Conservation (phyloP, 2,113 vertebrate genomes). For the Leptobrachium ailaonicum region DNA sequence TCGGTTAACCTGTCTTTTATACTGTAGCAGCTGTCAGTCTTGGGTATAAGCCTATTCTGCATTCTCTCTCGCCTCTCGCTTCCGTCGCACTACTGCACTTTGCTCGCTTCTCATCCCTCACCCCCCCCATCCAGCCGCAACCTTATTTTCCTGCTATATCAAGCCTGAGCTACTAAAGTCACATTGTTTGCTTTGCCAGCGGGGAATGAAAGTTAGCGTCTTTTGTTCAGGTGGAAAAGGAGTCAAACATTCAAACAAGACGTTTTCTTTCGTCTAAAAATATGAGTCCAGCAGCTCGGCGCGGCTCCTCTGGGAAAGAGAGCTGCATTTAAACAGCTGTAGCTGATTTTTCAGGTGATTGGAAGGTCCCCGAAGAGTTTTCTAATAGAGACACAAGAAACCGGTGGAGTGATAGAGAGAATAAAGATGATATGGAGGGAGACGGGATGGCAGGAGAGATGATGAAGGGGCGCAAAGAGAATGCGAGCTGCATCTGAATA, state of each 20-base stretch:
- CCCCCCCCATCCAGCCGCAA: background rate
- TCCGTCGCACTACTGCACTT: constrained; percentile 9
- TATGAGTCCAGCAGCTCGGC: constrained; percentile 43
- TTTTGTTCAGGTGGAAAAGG: constrained; percentile 48
- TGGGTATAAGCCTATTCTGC: constrained; percentile 9
- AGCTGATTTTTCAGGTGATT: constrained; percentile 51
- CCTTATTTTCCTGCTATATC: constrained; percentile 35
- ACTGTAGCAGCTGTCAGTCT: background rate
- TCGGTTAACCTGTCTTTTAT: constrained; percentile 29
- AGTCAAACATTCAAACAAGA: constrained; percentile 51
- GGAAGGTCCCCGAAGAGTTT: constrained; percentile 47
- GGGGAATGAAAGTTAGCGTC: constrained; percentile 48
- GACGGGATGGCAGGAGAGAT: constrained; percentile 20
- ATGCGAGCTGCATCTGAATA: constrained; percentile 39
- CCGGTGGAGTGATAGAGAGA: constrained; percentile 36
- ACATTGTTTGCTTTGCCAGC: constrained; percentile 49
- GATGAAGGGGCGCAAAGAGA: constrained; percentile 7
- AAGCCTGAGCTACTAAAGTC: constrained; percentile 17
- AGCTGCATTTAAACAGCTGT: constrained; percentile 48
- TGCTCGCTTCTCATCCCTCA: constrained; percentile 22
- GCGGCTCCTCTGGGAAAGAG: constrained; percentile 36
- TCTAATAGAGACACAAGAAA: constrained; percentile 33
- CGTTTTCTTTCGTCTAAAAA: constrained; percentile 49
- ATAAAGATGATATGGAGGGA: constrained; percentile 36
- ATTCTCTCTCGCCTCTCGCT: constrained; percentile 13